Conservation (phyloP, 2,113 vertebrate species). For the Aphyosemion australe region DNA sequence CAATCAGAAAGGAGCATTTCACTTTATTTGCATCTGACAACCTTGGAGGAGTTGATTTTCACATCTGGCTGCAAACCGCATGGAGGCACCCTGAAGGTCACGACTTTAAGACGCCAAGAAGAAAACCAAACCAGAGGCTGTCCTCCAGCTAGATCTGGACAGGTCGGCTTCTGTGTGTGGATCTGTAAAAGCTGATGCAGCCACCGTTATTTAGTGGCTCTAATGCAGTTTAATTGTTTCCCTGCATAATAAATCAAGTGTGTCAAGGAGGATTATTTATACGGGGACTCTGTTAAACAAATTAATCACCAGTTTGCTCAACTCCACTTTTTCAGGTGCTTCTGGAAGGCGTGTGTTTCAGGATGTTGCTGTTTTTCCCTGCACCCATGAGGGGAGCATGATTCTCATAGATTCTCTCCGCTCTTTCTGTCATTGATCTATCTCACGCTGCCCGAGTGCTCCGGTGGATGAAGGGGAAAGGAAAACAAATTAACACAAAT, state of each 20-base stretch:
- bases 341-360: not conserved
- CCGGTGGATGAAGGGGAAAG: constrained; percentile 4
- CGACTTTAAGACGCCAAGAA: no score
- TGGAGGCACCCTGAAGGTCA: no score
- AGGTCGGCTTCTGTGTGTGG: no score
- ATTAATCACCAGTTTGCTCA: constrained; percentile 62
- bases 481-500: constrained; percentile 46
- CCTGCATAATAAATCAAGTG: constrained; percentile 74
- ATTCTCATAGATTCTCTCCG: not conserved
- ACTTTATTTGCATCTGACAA: no score
- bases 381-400: constrained; percentile 29
- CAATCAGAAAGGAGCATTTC: no score
- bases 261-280: constrained; percentile 71
- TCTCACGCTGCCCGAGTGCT: constrained; percentile 24
- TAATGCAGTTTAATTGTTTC: constrained; percentile 72
- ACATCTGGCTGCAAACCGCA: no score
- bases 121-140: no score
- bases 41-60: no score
- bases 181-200: constrained; percentile 58
- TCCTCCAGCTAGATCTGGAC: constrained; percentile 32
- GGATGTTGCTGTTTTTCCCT: constrained; percentile 1
- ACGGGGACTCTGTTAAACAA: constrained; percentile 63
- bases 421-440: constrained; percentile 47
- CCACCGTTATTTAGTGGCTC: constrained; percentile 49
- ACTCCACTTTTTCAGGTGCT: constrained; percentile 15